Conservation (phyloP, 2,888 invertebrate genomes). For the Sinelater perroti region DNA sequence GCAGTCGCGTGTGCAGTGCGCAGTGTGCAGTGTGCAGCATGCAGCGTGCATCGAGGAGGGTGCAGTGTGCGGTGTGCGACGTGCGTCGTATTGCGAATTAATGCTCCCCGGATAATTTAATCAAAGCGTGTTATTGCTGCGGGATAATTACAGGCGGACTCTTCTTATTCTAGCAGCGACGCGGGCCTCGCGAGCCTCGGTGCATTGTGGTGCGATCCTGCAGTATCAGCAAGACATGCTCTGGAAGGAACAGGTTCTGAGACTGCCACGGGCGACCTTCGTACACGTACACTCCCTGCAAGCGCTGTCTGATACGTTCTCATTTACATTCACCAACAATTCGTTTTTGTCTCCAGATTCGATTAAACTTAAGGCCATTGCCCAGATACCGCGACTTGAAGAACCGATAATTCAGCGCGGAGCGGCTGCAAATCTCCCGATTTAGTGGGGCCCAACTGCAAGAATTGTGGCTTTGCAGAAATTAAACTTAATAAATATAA, state of each 20-base stretch:
- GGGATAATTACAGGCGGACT: constrained; percentile 5
- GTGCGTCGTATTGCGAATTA: constrained; percentile 12
- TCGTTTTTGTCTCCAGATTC: constrained; percentile 51
- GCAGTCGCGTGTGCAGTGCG: background rate
- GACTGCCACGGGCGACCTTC: constrained; percentile 45
- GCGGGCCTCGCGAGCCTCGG: constrained; percentile 31
- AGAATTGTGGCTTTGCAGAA: constrained; percentile 24
- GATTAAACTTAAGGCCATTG: constrained; percentile 51
- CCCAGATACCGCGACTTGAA: constrained; percentile 46
- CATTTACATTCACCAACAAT: constrained; percentile 52
- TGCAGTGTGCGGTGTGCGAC: constrained; percentile 6
- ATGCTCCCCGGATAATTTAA: constrained; percentile 15
- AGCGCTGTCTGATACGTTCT: constrained; percentile 42
- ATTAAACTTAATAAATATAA: constrained; percentile 17
- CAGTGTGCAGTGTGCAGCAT: too few species aligned
- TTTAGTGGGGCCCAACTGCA: constrained; percentile 18
- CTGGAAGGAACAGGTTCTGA: constrained; percentile 43
- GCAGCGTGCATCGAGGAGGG: too few species aligned
- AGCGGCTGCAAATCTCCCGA: constrained; percentile 23
- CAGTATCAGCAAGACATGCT: constrained; percentile 43
- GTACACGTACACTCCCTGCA: constrained; percentile 42
- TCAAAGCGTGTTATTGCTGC: constrained; percentile 1
- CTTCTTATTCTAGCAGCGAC: constrained; percentile 24
- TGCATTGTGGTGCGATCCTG: constrained; percentile 35
- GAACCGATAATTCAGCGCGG: constrained; percentile 40